Evolutionary conservation across 2,888 invertebrate genomes (phyloP), one percentile per base, ranked within the genome.

Genomic region (Tethea ocularis): DNA sequence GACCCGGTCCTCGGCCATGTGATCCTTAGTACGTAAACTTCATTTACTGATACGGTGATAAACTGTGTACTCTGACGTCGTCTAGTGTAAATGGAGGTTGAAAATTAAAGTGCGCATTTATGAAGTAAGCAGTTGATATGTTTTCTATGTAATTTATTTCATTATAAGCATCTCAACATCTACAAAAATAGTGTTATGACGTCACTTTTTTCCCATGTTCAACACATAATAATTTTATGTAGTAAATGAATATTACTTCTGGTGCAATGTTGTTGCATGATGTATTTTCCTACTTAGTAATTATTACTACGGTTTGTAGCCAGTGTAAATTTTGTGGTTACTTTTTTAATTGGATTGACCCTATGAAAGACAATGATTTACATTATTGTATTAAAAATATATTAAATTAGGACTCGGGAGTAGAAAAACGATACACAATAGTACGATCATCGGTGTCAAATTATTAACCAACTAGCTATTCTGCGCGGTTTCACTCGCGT

Each of bases 11-110:
- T 46, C 46, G 46, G 20, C 17, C 1, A 46, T 20, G 17, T 41
- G 41, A 41, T 41, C n/a, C 7, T 41, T 41, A n/a, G 41, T 41
- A 41, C 41, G 41, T 41, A 33, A 11, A 33, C 33, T 33, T 33
- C 13, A 13, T 13, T 41, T 17, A 41, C n/a, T 41, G 17, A 4
- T 41, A 10, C n/a, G 41, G 1, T 17, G 41, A 41, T 17, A 6
- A 8, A 46, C 46, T 46, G 46, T 60, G 64, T 71, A 64, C 62
- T 66, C 69, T 65, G 58, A 60, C 54, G 58, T 61, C 61, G 58
- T 55, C 17, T 20, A 20, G 1, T 20, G 17, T n/a, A 13, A 38
- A 38, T 38, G 7, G 3, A 33, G 8, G 8, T 8, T 33, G 33
- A 33, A 33, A 8, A 33, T 38, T 15, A 2, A 38, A 29, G 10